Percentiles rank a stretch among this genome's conserved stretches.
These are phyloP conservation scores for Epizoanthus scotinus DNA, from an alignment of 92 coral and sea anemone species.

Conservation along the genomic window DNA sequence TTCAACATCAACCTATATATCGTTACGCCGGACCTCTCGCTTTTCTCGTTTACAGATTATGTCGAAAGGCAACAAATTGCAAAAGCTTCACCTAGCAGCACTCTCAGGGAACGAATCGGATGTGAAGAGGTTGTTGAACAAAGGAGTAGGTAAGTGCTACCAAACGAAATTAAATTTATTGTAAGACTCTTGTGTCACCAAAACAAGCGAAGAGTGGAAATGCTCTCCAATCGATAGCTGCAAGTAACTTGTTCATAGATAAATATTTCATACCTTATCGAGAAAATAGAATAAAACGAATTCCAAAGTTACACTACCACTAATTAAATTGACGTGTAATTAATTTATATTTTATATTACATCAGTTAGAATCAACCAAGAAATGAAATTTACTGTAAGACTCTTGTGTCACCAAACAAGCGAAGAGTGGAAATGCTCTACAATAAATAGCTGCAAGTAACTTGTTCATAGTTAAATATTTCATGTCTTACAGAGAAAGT, in stretches of 20 bases:
- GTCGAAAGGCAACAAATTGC: conserved; percentile 67
- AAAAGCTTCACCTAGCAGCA: conserved; percentile 79
- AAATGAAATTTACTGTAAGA: background rate
- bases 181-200: background rate
- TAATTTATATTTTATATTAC: too few relatives aligned
- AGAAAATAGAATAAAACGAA: too few relatives aligned
- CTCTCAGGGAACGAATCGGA: conserved; percentile 80
- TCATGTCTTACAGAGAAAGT: too few relatives aligned
- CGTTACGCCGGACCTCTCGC: background rate
- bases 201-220: background rate
- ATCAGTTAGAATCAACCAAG: too few relatives aligned
- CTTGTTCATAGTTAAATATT: too few relatives aligned
- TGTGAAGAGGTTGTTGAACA: conserved; percentile 66
- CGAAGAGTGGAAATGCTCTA: background rate
- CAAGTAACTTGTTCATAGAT: too few relatives aligned
- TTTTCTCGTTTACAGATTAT: conserved; percentile 45
- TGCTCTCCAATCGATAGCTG: too few relatives aligned
- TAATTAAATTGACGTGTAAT: too few relatives aligned
- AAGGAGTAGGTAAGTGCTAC: conserved; percentile 74
- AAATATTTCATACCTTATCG: too few relatives aligned
- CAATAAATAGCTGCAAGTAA: too few relatives aligned
- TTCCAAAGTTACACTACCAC: too few relatives aligned
- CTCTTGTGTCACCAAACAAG: background rate
- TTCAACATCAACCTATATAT: background rate
- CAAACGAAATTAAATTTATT: too few relatives aligned